Evolutionary conservation across 2,888 invertebrate species (phyloP).

Genomic region (Eristalis pertinax): DNA sequence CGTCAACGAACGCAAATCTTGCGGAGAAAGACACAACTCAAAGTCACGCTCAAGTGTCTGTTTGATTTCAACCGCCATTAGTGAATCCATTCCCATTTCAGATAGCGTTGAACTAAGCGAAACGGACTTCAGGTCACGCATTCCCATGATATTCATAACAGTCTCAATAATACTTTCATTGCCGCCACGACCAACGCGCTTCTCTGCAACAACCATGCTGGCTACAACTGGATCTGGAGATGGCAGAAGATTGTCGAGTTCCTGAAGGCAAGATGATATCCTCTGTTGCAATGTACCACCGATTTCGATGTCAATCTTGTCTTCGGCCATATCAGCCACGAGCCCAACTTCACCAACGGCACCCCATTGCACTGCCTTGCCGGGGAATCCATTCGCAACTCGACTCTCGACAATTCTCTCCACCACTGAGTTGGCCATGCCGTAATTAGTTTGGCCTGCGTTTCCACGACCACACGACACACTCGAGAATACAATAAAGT

Average conservation of each 20-base stretch:
- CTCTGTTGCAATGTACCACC: constrained; percentile 93
- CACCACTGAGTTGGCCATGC: constrained; percentile 94
- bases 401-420: constrained; percentile 92
- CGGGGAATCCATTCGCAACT: constrained; percentile 87
- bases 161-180: constrained; percentile 88
- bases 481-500: constrained; percentile 95
- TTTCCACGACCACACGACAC: constrained; percentile 96
- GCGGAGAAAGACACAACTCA: constrained; percentile 88
- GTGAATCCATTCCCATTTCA: constrained; percentile 97
- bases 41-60: constrained; percentile 92
- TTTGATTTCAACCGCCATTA: constrained; percentile 98
- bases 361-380: constrained; percentile 95
- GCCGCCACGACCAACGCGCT: constrained; percentile 84
- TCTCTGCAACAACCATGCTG: constrained; percentile 94
- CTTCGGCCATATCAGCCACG: constrained; percentile 89
- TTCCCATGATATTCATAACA: constrained; percentile 86
- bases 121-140: constrained; percentile 86
- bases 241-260: constrained; percentile 88
- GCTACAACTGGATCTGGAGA: constrained; percentile 87
- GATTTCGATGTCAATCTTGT: constrained; percentile 86
- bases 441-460: constrained; percentile 92
- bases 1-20: constrained; percentile 91
- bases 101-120: constrained; percentile 89
- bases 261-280: constrained; percentile 90
- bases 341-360: constrained; percentile 94